These are phyloP conservation scores for Parus major DNA, from an alignment of 2,113 vertebrate genomes.

Conservation along the genomic window DNA sequence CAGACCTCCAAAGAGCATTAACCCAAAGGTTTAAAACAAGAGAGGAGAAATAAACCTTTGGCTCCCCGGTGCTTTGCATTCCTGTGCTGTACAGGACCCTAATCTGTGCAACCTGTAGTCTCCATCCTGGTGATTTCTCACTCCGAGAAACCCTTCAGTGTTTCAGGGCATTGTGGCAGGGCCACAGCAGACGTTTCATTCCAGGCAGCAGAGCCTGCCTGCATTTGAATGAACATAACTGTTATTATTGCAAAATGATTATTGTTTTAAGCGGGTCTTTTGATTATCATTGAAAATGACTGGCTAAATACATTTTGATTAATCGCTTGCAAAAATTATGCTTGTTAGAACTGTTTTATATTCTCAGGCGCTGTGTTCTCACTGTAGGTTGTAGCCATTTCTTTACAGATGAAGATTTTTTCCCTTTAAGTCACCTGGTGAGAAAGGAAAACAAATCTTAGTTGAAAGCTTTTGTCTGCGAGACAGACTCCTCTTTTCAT, in stretches of 20 bases:
- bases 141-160: neutral
- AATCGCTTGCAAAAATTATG: constrained; percentile 77
- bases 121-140: constrained; percentile 14
- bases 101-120: constrained; percentile 15
- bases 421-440: constrained; percentile 87
- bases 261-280: constrained; percentile 76
- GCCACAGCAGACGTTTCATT: neutral
- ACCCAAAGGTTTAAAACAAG: neutral
- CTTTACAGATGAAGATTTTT: constrained; percentile 65
- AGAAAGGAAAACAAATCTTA: constrained; percentile 82
- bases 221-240: constrained; percentile 52
- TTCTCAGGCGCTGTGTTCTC: constrained; percentile 76
- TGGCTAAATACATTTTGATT: constrained; percentile 78
- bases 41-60: neutral
- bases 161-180: neutral
- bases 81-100: neutral
- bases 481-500: constrained; percentile 72
- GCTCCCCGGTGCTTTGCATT: neutral
- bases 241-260: constrained; percentile 72
- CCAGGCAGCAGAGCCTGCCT: constrained; percentile 39
- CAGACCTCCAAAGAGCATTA: constrained; percentile 37
- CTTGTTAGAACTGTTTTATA: constrained; percentile 79
- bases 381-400: constrained; percentile 70
- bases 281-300: constrained; percentile 76
- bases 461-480: constrained; percentile 86